Evolutionary conservation across 1,140 invertebrate species (phyloP), one percentile per base, ranked within the genome.

Genomic region (Paraescarpia echinospica): DNA sequence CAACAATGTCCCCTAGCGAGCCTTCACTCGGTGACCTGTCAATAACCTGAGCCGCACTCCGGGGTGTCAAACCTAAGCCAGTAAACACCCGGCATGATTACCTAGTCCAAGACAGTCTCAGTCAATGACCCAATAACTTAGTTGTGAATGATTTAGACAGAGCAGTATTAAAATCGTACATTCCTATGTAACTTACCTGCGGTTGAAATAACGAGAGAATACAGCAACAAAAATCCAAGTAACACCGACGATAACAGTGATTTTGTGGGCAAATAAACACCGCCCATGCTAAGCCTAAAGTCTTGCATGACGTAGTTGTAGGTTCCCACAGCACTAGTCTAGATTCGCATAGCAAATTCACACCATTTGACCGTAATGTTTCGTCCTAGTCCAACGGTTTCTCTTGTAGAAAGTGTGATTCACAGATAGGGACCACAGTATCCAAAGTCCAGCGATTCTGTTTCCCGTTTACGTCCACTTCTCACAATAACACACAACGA

Each of bases 401-500:
- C 12, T 77, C 59, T 31, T 4, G 27, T 77, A 77, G 2, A 77
- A 77, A 12, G 59, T 77, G 59, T 77, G 59, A 14, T 18, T 31
- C 59, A 31, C 14, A 27, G 59, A 14, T 77, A 77, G 59, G 2
- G 59, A 77, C 59, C 59, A 77, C 59, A 77, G 22, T 77, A 18
- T 77, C 59, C 0, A 27, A 77, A 77, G 59, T 77, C 9, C 59
- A 77, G 59, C 59, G 8, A 77, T 12, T 2, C 59, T 77, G 27
- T 77, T 77, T 77, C 59, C 59, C 22, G 59, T 77, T 77, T 77
- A 94, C 35, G 94, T 93, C n/a, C 93, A 91, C 34, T 41, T 93
- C n/a, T 93, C 93, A 12, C 94, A 94, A 33, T 94, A 94, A 1
- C 94, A 94, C 89, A 94, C 94, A 93, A 94, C 94, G 94, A 93